Evolutionary conservation across 1,140 invertebrate species (phyloP).

Genomic region (Sweltsa coloradensis): DNA sequence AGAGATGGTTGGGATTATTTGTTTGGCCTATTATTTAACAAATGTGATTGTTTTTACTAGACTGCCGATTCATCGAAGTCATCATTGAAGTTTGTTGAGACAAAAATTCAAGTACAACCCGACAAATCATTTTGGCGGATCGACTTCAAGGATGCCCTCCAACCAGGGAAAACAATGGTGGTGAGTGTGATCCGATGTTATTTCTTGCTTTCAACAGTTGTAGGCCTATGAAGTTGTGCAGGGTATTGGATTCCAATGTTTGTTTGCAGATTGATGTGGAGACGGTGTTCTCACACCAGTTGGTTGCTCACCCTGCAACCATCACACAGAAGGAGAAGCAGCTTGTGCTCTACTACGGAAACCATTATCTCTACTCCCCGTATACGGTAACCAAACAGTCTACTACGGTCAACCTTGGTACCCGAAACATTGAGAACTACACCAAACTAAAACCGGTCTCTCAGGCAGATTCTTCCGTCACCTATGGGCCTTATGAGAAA

Average conservation of each 20-base stretch:
- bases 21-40: background rate
- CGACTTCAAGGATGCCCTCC: conserved; percentile 45
- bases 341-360: conserved; percentile 74
- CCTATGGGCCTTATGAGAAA: conserved; percentile 80
- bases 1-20: background rate
- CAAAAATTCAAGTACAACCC: conserved; percentile 34
- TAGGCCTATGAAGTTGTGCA: background rate
- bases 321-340: conserved; percentile 91
- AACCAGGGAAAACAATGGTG: conserved; percentile 40
- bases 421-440: conserved; percentile 72
- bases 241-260: background rate
- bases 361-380: conserved; percentile 71
- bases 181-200: conserved; percentile 22
- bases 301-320: conserved; percentile 70
- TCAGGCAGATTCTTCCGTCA: conserved; percentile 63
- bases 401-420: conserved; percentile 63
- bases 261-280: conserved; percentile 43
- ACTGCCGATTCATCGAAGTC: conserved; percentile 45
- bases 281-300: conserved; percentile 57
- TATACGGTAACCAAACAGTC: conserved; percentile 70
- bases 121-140: conserved; percentile 44
- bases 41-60: conserved; percentile 11
- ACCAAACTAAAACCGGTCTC: conserved; percentile 75
- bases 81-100: conserved; percentile 43
- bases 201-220: background rate